Evolutionary conservation across 2,888 invertebrate species (phyloP), one percentile per base, ranked within the genome.

Genomic region (Diaprepes abbreviatus): DNA sequence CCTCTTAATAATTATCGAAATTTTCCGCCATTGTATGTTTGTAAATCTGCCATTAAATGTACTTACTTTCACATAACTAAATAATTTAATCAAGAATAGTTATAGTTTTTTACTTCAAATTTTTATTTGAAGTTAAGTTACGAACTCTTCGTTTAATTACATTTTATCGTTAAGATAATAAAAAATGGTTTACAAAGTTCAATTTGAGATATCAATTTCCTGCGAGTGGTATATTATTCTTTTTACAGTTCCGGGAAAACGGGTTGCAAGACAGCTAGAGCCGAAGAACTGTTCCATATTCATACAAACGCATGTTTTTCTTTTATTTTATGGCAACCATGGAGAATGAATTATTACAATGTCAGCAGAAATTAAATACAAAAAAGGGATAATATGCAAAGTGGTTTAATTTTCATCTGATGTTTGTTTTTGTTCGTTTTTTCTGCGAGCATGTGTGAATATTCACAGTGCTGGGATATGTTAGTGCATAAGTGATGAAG

Each of bases 241-340:
- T 59, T 52, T 31, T 38, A 16, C 24, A 16, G 35, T 55, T 64
- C 69, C 63, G 16, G 50, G 58, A 36, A 48, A 63, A 68, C 68
- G n/a, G 21, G 68, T 68, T 62, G 55, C 58, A 48, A 48, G 68
- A 35, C 40, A 52, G 50, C 36, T 50, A 54, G 40, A 59, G 64
- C 57, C 38, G 50, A 70, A 70, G 63, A 69, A 58, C 70, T 70
- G 52, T 65, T 70, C 70, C 70, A 70, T 70, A 70, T 70, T 70
- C 70, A 70, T 70, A 67, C 31, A 28, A 31, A 59, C 57, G 59
- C 57, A 70, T 59, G 70, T 60, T 64, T 57, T 63, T 59, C 63
- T 68, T 57, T 68, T 68, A 68, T 62, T 70, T 70, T 65, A 58
- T 62, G 60, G 55, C 70, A 55, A 33, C 31, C 45, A 59, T 58